Percentiles rank a stretch among this genome's conserved stretches.
Evolutionary conservation across 2,797 vertebrate species (phyloP).

Genomic region (Leuciscus waleckii): DNA sequence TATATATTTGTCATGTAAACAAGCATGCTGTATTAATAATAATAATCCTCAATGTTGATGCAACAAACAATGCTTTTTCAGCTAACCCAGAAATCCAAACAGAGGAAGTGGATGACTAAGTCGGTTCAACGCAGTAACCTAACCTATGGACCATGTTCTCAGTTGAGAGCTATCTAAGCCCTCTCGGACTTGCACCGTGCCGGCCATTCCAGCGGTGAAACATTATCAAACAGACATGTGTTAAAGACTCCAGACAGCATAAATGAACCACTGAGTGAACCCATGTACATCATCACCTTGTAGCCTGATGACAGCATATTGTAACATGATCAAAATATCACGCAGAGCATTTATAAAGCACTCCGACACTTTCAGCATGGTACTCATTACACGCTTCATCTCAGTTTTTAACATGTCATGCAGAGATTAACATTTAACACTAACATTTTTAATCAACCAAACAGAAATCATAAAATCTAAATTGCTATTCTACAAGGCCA

Average conservation of each 20-base stretch:
- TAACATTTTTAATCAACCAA: background rate
- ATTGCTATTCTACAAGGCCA: background rate
- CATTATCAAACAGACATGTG: conserved; percentile 25
- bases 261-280: conserved; percentile 5
- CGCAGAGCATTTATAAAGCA: background rate
- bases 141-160: conserved; percentile 46
- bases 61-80: conserved; percentile 34
- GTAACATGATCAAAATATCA: conserved; percentile 14
- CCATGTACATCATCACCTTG: conserved; percentile 9
- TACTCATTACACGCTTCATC: background rate
- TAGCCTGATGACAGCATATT: conserved; percentile 23
- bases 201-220: conserved; percentile 34
- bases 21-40: background rate
- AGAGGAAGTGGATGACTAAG: conserved; percentile 39
- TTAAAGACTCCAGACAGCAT: conserved; percentile 5
- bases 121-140: conserved; percentile 24
- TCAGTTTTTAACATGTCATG: background rate
- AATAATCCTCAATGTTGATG: conserved; percentile 32
- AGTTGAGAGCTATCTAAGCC: conserved; percentile 40
- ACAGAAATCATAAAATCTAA: background rate
- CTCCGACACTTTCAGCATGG: background rate
- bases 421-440: background rate
- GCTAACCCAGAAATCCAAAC: background rate
- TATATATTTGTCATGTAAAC: conserved; percentile 28
- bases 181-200: conserved; percentile 44